These are phyloP conservation scores for Brenthis ino DNA, from an alignment of 2,888 invertebrate species.

Conservation along the genomic window DNA sequence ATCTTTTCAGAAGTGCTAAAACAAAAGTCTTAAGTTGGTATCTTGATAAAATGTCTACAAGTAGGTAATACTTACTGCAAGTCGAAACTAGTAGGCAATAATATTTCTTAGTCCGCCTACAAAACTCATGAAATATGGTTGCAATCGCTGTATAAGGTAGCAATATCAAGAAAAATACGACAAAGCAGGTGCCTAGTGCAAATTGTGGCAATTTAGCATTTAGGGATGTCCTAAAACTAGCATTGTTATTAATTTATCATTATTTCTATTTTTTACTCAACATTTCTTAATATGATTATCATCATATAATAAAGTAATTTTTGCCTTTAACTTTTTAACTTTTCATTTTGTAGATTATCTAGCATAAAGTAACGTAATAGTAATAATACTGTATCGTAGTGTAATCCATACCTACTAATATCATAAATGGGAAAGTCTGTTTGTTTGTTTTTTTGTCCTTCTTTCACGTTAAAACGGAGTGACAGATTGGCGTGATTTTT, in stretches of 20 bases:
- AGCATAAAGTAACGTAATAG: too few species aligned
- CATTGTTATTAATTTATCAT: not conserved
- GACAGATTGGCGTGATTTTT: too few species aligned
- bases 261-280: too few species aligned
- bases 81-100: constrained; percentile 7
- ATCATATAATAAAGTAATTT: not conserved
- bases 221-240: not conserved
- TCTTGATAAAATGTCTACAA: constrained; percentile 3
- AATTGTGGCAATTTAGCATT: constrained; percentile 9
- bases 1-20: too few species aligned
- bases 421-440: too few species aligned
- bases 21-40: not conserved
- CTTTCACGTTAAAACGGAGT: too few species aligned
- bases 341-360: too few species aligned
- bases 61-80: not conserved
- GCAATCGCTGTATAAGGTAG: constrained; percentile 13
- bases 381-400: too few species aligned
- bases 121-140: constrained; percentile 17
- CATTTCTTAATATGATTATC: too few species aligned
- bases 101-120: constrained; percentile 25
- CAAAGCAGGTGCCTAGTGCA: constrained; percentile 19
- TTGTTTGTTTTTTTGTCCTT: too few species aligned
- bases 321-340: too few species aligned
- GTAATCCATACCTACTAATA: too few species aligned
- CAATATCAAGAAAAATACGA: constrained; percentile 19